Conservation (phyloP, 2,797 vertebrate species). For the Merluccius polli region DNA sequence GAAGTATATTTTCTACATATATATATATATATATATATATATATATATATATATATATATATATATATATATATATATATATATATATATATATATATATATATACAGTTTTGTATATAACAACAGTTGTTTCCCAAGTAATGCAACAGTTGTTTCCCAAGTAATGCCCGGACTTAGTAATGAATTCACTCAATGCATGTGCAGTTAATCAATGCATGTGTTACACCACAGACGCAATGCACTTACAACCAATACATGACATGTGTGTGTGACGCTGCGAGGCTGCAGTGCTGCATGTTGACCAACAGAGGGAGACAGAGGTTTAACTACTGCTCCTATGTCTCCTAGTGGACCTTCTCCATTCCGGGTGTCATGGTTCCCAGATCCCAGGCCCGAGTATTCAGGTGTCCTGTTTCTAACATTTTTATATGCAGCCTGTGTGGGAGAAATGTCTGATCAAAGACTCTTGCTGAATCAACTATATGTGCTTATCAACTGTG, state of each 20-base stretch:
- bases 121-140: too few relatives aligned
- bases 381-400: not conserved
- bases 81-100: too few relatives aligned
- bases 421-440: too few relatives aligned
- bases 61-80: too few relatives aligned
- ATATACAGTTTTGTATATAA: too few relatives aligned
- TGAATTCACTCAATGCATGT: not conserved
- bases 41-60: too few relatives aligned
- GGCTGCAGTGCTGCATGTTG: constrained; percentile 24
- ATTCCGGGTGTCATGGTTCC: not conserved
- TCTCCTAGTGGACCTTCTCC: not conserved
- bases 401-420: not conserved
- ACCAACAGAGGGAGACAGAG: constrained; percentile 57
- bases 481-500: too few relatives aligned
- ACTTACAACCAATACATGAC: not conserved
- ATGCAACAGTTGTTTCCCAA: too few relatives aligned
- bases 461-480: too few relatives aligned
- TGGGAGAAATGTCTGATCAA: too few relatives aligned
- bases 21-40: not conserved
- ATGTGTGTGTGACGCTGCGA: not conserved
- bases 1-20: not conserved
- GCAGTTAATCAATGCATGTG: not conserved
- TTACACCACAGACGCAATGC: not conserved
- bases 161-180: not conserved
- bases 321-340: constrained; percentile 13